Evolutionary conservation across 2,888 invertebrate species (phyloP), one percentile per base, ranked within the genome.

Genomic region (Marasmarcha lunaedactyla): DNA sequence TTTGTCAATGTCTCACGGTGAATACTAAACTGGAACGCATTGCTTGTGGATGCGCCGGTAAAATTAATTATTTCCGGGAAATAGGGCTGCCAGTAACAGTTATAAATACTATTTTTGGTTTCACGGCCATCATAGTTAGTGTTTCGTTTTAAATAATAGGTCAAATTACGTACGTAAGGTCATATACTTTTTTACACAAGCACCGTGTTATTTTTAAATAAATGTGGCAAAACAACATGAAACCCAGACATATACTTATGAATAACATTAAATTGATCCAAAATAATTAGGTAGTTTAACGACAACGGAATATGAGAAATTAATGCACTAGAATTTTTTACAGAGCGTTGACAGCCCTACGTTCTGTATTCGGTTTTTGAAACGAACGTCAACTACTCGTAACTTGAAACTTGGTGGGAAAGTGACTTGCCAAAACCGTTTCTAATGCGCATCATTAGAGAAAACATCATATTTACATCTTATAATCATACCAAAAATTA

Each of bases 1-100:
- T 55, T 59, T 51, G 51, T 51, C 51, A 49, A 50, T 51, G 54
- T 70, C 70, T 65, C 70, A 72, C 69, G 70, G 63, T 62, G 62
- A 58, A 59, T 63, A 57, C 47, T 49, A 57, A 57, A 53, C 51
- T 57, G 47, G 55, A 30, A 30, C 30, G 11, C 30, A 30, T 30
- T 30, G 30, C 11, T 30, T 30, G 30, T 30, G 30, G 30, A n/a
- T 30, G 30, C 4, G 30, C 30, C 30, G 2, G 30, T 30, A 9
- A 30, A 30, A n/a, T 30, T 30, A 30, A 26, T 33, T 33, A 9
- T 42, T 39, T 42, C 40, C 36, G 37, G 33, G 36, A 25, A 25
- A 11, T 14, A 39, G 39, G 35, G 38, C 37, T 33, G 40, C 33
- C 35, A 37, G 35, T 27, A 14, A 5, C 35, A 35, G 35, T 27